Percentiles rank a stretch among this genome's conserved stretches.
Evolutionary conservation across 2,113 vertebrate species (phyloP).

Genomic region (Leuciscus idus): DNA sequence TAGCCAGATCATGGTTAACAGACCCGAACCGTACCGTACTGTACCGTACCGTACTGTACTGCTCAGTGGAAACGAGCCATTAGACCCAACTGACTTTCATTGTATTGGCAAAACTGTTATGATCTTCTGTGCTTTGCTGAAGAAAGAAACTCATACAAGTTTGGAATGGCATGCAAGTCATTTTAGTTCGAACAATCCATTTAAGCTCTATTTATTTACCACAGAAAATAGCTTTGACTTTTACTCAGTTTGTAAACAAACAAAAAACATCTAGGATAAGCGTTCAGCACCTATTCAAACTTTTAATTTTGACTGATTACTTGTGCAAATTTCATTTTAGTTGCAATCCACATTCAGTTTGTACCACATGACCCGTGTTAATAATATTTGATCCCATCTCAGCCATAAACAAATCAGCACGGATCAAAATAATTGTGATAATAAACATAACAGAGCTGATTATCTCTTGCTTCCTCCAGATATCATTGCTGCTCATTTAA

Average conservation of each 20-base stretch:
- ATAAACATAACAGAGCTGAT: constrained; percentile 51
- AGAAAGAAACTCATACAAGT: background rate
- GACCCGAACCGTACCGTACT: no score
- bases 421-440: constrained; percentile 29
- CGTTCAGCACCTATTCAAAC: background rate
- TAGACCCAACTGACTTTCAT: background rate
- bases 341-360: background rate
- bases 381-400: constrained; percentile 20
- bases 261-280: background rate
- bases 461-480: constrained; percentile 40
- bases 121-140: background rate
- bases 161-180: background rate
- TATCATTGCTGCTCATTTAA: constrained; percentile 53
- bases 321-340: background rate
- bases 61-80: no score
- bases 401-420: constrained; percentile 16
- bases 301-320: background rate
- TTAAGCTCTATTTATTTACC: background rate
- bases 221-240: background rate
- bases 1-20: no score
- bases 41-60: no score
- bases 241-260: background rate
- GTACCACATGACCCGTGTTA: background rate
- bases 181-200: background rate
- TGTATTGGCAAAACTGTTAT: background rate